Conservation (phyloP, 2,113 vertebrate species). For the Myanophis thanlyinensis region DNA sequence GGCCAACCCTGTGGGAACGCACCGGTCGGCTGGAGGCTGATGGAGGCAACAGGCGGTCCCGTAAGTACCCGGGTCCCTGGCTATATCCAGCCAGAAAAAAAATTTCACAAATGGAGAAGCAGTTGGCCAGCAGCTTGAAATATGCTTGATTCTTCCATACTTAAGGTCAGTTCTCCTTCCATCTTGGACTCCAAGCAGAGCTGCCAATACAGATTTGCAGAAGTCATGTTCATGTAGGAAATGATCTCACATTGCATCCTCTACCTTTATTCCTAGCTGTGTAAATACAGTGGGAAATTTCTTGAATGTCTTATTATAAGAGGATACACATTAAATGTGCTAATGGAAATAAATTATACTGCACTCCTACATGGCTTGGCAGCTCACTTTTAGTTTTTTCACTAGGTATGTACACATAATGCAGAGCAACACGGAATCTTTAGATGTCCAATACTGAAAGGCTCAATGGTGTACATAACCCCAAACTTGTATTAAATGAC, state of each 20-base stretch:
- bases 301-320: neutral
- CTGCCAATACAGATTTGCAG: neutral
- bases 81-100: neutral
- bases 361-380: neutral
- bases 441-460: neutral
- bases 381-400: neutral
- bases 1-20: too few relatives aligned
- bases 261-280: neutral
- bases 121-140: neutral
- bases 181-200: neutral
- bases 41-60: too few relatives aligned
- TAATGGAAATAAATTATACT: neutral
- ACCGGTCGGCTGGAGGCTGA: too few relatives aligned
- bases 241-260: neutral
- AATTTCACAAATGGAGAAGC: neutral
- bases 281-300: neutral
- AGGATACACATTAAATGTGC: neutral
- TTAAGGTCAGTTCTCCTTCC: neutral
- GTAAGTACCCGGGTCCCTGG: too few relatives aligned
- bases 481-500: neutral
- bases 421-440: neutral
- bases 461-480: neutral
- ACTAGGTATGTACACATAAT: neutral
- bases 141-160: neutral
- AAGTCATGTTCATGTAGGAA: neutral